Conservation (phyloP, 2,113 vertebrate genomes). For the Tricholaema leucomelas region DNA sequence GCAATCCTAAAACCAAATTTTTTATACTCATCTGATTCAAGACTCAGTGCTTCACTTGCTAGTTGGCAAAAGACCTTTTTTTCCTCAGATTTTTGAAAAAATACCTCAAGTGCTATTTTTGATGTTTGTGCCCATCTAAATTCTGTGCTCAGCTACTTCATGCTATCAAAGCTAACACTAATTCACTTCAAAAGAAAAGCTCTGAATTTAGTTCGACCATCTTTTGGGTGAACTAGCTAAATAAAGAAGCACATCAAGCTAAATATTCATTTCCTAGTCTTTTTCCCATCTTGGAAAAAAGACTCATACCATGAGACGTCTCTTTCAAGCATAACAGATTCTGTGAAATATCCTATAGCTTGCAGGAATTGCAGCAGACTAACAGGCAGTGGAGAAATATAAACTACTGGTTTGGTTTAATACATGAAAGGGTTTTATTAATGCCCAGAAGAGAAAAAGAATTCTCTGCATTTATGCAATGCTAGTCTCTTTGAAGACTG, state of each 20-base stretch:
- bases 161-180: background rate
- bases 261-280: background rate
- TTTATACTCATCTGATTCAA: background rate
- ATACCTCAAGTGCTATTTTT: background rate
- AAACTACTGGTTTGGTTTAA: background rate
- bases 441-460: background rate
- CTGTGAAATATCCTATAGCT: background rate
- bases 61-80: background rate
- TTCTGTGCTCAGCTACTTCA: background rate
- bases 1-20: background rate
- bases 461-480: background rate
- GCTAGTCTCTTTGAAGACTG: background rate
- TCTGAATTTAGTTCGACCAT: background rate
- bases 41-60: background rate
- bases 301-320: background rate
- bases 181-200: background rate
- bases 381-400: background rate
- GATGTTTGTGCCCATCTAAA: background rate
- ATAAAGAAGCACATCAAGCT: background rate
- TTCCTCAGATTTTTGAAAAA: background rate
- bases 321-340: background rate
- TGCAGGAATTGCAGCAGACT: background rate
- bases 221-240: background rate
- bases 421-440: background rate
- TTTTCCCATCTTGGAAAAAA: background rate